These are phyloP conservation scores for Procavia capensis DNA, from an alignment of 2,113 vertebrate genomes.

Conservation along the genomic window DNA sequence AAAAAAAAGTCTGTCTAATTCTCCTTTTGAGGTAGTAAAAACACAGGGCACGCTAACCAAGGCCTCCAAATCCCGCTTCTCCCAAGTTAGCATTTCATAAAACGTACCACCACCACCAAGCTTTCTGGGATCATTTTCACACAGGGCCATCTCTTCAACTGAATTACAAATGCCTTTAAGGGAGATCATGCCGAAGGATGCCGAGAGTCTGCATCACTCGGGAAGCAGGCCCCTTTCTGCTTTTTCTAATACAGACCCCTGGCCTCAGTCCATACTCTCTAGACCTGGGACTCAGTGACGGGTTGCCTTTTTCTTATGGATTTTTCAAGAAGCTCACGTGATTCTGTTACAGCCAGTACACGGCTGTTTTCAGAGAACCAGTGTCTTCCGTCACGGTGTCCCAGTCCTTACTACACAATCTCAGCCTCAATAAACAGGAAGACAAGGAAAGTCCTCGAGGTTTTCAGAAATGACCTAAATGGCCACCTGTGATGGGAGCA, in stretches of 20 bases:
- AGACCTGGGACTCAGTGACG: neutral
- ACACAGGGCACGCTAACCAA: neutral
- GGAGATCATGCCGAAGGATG: neutral
- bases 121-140: neutral
- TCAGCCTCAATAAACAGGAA: slow-evolving; percentile 2
- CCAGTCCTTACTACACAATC: neutral
- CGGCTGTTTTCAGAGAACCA: neutral
- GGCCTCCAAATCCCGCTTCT: neutral
- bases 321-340: neutral
- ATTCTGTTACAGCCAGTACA: neutral
- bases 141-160: neutral
- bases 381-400: neutral
- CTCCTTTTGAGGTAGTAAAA: neutral
- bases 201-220: neutral
- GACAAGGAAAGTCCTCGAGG: neutral
- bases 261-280: neutral
- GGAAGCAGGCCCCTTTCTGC: neutral
- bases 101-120: neutral
- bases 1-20: neutral
- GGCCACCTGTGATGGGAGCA: neutral
- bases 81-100: neutral
- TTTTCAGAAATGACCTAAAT: neutral
- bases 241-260: neutral
- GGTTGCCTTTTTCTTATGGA: neutral
- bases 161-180: neutral